Evolutionary conservation across 2,888 invertebrate genomes (phyloP), one percentile per base, ranked within the genome.

Genomic region (Caenorhabditis parvicauda): DNA sequence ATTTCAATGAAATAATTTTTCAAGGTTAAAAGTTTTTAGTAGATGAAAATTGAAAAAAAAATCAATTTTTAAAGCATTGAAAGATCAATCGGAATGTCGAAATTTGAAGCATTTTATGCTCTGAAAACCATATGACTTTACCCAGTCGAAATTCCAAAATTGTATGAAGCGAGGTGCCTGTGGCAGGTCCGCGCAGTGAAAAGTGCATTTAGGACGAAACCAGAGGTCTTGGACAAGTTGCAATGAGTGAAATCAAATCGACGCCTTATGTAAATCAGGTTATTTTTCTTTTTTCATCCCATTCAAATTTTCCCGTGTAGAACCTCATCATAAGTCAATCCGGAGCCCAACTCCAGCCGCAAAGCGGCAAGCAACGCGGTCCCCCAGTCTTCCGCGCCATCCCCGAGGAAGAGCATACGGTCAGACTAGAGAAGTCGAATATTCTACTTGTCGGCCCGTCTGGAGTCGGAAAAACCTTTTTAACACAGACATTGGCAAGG

Each of bases 381-480:
- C 60, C 71, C 2, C 72, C 72, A 12, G 50, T 64, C 2, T 72
- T 72, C 60, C 57, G 68, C 22, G 47, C 72, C 7, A 60, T 72
- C 9, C 72, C 72, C 1, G 72, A 72, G 22, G 66, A 72, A 41
- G 72, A 72, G 28, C 57, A 53, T 5, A 35, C 52, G n/a, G 68
- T 92, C 35, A 87, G 89, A 70, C 84, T 95, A 55, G 95, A 95
- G 82, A 96, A 96, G 84, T 92, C 85, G 82, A 98, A 98, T 82
- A 93, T 98, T 51, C 86, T 98, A 25, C 87, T 98, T 79, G 85
- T 96, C 48, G 96, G 96, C 14, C 96, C 96, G 21, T 96, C 96
- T 0, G 96, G 96, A 50, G 67, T 68, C 28, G 95, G 93, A 52
- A 98, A 98, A 84, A 98, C 98, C 0, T 86, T 96, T 22, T 85